Evolutionary conservation across 2,888 invertebrate species (phyloP), one percentile per base, ranked within the genome.

Genomic region (Blera fallax): DNA sequence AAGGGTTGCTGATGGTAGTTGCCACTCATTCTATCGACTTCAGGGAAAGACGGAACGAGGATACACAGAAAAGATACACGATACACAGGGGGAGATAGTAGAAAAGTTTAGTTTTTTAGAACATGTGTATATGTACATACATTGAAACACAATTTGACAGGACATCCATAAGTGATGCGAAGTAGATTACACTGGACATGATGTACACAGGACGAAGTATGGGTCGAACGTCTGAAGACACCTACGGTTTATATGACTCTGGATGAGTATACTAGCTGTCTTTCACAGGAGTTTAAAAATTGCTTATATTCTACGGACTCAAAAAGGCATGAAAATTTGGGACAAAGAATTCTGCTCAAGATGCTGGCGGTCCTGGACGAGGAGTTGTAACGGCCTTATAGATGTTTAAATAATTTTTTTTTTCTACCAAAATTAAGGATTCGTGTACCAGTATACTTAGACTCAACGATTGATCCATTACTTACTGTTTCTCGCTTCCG

Each of bases 141-240:
- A 77, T 64, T 64, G 32, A 8, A 58, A 60, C n/a, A 82, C 77
- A 82, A 67, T 77, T 72, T 54, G 50, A 58, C 77, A 82, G 82
- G 82, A 83, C 72, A 62, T 73, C 72, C 77, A 72, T 32, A 64
- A 72, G 72, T 45, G 77, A 77, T 67, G 72, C 78, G 65, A 67
- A 73, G 50, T 32, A 67, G 65, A 78, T 65, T 54, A 62, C 32
- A 73, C 67, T 79, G 83, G 73, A 79, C 72, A 83, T 79, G 79
- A 69, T 79, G 73, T 14, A 58, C 24, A 69, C 52, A 69, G 62
- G 8, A 64, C 11, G 10, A n/a, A n/a, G n/a, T n/a, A n/a, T n/a
- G n/a, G n/a, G n/a, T n/a, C n/a, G 7, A 24, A 40, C 1, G 40
- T 34, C 14, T 54, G 62, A 62, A 60, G 29, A 67, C 18, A 58